Base-by-base conservation (phyloP, 2,888 invertebrate species). In the Muschampia plurimacula region DNA sequence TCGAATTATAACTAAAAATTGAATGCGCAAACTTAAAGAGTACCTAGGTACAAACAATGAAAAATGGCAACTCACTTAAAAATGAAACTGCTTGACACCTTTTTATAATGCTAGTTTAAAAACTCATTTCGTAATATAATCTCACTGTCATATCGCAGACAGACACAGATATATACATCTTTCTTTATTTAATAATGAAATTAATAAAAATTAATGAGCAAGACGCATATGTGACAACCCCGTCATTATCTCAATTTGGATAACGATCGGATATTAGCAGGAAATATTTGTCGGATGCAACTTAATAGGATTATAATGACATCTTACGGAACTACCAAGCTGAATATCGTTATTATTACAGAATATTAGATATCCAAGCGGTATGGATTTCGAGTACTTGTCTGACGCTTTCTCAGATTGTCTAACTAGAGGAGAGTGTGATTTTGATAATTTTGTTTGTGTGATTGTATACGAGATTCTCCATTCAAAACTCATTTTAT, bases 161-260 rank as follows among this genome's bases (percentile, higher is more conserved):
- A 44, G n/a, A 5, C 8, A 62, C 22, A 10, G 12, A 13, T 57
- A 32, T 46, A 22, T 22, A 22, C 22, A 22, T 22, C 22, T 46
- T 44, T 67, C 12, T 22, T 52, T 3, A 69, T 22, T 52, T 3
- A 69, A 22, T 57, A n/a, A 22, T 41, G 36, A 63, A 65, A 32
- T 7, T 44, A 59, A 62, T 57, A 52, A 79, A 84, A 81, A 86
- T 84, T 84, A 86, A 86, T 83, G 87, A 84, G 84, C 82, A 84
- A 84, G 84, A 80, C 89, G 80, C 89, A 90, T 88, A 89, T 90
- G 89, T 84, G 79, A 75, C 79, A 80, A 86, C 84, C 83, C 80
- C 75, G 78, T 81, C 81, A 81, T 86, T 84, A 86, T 81, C 77
- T 78, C 76, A 73, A 81, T 83, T 82, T 83, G 80, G 80, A 72